Evolutionary conservation across 2,888 invertebrate genomes (phyloP), one percentile per base, ranked within the genome.

Genomic region (Thera britannica): DNA sequence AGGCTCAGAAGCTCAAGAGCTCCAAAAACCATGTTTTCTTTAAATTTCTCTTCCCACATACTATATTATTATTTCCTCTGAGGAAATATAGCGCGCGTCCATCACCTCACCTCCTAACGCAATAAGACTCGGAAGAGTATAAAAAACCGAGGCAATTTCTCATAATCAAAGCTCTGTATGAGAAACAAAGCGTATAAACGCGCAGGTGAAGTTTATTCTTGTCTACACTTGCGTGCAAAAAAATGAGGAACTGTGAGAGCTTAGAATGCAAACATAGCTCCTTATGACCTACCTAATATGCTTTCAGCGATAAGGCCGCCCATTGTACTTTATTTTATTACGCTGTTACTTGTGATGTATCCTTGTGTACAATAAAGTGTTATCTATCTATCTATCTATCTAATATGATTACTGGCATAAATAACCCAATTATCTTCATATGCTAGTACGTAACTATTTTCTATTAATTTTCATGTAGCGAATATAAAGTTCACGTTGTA

Each of bases 91-190:
- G 35, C 6, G 44, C 41, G 58, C 54, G 23, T 59, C 23, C 48
- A 61, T 61, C 57, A 67, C 70, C 71, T 75, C 67, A 58, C 68
- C 58, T 55, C 62, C 48, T 65, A 76, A 73, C 68, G 71, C 71
- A 76, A 76, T 76, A 77, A 77, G 68, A 70, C 65, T 63, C 59
- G 67, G 61, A 49, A 69, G 60, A 62, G 71, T 67, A 73, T 72
- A 75, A 73, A 77, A 76, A 71, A 76, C 62, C 57, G 63, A 12
- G 64, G 64, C 62, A 73, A 77, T 78, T 74, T 67, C 72, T 77
- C 78, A 79, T 77, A 79, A 77, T 79, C 74, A 71, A 62, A 57
- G 51, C 60, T 9, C 66, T 65, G 52, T 59, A 41, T 54, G 57
- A 55, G 65, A 56, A 64, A 67, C 68, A 72, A 70, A 60, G 67